Base-by-base conservation (phyloP, 2,113 vertebrate genomes). In the Apteryx owenii region DNA sequence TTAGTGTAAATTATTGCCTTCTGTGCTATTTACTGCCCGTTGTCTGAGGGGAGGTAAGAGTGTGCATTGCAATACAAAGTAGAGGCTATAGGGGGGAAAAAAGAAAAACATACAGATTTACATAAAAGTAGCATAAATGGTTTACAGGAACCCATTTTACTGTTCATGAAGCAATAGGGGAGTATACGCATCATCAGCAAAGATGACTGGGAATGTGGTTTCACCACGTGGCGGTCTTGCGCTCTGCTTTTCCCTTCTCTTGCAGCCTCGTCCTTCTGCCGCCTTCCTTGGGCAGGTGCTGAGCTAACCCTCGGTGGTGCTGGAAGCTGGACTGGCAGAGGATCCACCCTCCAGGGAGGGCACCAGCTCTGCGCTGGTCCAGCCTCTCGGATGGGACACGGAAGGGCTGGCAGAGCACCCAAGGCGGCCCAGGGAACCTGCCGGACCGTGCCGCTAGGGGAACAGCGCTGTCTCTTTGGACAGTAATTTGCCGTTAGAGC, bases 21-120 rank as follows among this genome's bases (percentile, higher is more conserved):
- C 0, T 0, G 17, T 33, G 53, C 73, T 65, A 1, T 53, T 23
- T n/a, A 21, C 73, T 84, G 81, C 36, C 69, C 2, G 0, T 46
- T 53, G 46, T 20, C 71, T 40, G 31, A 60, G 71, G 38, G 46
- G 66, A 72, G 46, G 23, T 19, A 51, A 26, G 48, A 40, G 62
- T 28, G 68, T 70, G 69, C 44, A 33, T 12, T 71, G 33, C 48
- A 71, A 36, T 36, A 33, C 33, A 6, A 72, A 53, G 48, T 36
- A 28, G 23, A 38, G 48, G 17, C 19, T 72, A 26, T 38, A 16
- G 12, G 7, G 33, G 23, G n/a, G 53, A 28, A 56, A 19, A 17
- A 29, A 56, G 54, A 16, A 19, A 72, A 53, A 20, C 36, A 25
- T 16, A 50, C 14, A 50, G 68, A 36, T 26, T 71, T 25, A 36